Evolutionary conservation across 2,797 vertebrate genomes (phyloP).

Genomic region (Peromyscus eremicus): DNA sequence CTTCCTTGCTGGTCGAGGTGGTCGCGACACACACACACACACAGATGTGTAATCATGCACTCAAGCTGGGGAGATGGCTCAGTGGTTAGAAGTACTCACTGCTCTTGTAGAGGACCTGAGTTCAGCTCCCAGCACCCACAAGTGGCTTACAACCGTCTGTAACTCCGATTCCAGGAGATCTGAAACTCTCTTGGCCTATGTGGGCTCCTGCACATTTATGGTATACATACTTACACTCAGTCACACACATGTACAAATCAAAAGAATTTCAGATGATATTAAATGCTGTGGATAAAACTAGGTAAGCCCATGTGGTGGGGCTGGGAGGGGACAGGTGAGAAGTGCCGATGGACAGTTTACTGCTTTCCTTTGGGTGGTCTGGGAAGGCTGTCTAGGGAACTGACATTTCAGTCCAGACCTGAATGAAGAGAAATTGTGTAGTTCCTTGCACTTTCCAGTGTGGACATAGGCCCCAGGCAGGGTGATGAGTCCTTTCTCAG

Average conservation of each 20-base stretch:
- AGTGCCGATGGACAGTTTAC: neutral
- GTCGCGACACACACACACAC: no score
- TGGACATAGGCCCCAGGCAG: neutral
- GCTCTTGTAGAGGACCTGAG: neutral
- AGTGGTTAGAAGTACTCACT: neutral
- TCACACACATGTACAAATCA: neutral
- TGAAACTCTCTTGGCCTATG: neutral
- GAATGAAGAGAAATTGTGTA: neutral
- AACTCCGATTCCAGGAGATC: neutral
- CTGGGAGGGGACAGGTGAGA: neutral
- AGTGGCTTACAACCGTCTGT: neutral
- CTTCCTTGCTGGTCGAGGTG: no score
- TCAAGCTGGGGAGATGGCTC: neutral
- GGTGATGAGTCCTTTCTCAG: neutral
- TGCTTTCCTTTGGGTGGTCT: neutral
- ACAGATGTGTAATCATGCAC: no score
- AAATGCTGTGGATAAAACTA: slow-evolving; percentile 1
- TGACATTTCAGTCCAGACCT: neutral
- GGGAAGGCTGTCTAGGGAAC: neutral
- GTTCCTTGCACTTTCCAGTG: neutral
- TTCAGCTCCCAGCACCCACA: neutral
- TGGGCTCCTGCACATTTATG: neutral
- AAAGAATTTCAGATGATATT: neutral
- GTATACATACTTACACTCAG: neutral
- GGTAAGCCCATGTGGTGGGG: neutral